phyloP scores from a whole-genome alignment of 92 coral and sea anemone genomes.

The Epizoanthus rinbou region DNA sequence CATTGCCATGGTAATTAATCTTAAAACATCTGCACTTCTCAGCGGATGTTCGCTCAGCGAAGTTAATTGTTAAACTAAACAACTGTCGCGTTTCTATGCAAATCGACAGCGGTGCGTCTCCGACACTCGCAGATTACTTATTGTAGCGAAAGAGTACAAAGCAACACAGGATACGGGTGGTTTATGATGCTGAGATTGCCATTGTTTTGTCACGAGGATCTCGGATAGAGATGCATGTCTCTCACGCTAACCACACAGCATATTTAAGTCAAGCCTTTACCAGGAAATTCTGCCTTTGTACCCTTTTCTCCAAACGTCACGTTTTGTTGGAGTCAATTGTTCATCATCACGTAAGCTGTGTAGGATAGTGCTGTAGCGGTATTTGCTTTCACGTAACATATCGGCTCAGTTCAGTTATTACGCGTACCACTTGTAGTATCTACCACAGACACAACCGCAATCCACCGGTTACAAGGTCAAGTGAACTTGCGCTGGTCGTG shows the following conservation, averaged over 20 bases:
- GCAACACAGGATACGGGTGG: constrained; percentile 38
- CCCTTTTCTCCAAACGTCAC: constrained; percentile 1
- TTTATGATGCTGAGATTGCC: neutral
- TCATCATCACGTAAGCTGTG: neutral
- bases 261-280: neutral
- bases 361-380: neutral
- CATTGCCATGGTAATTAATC: neutral
- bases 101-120: neutral
- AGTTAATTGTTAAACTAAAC: neutral
- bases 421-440: too few species aligned
- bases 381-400: neutral
- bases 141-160: constrained; percentile 4
- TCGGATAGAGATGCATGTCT: neutral
- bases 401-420: too few species aligned
- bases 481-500: too few species aligned
- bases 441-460: too few species aligned
- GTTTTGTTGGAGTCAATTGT: neutral
- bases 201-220: neutral
- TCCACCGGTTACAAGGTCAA: too few species aligned
- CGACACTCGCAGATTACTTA: neutral
- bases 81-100: constrained; percentile 48
- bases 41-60: constrained; percentile 8
- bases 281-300: constrained; percentile 16
- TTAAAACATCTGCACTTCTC: neutral
- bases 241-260: constrained; percentile 17